phyloP scores from a whole-genome alignment of 1,140 invertebrate species.

The Globodera ellingtonae region DNA sequence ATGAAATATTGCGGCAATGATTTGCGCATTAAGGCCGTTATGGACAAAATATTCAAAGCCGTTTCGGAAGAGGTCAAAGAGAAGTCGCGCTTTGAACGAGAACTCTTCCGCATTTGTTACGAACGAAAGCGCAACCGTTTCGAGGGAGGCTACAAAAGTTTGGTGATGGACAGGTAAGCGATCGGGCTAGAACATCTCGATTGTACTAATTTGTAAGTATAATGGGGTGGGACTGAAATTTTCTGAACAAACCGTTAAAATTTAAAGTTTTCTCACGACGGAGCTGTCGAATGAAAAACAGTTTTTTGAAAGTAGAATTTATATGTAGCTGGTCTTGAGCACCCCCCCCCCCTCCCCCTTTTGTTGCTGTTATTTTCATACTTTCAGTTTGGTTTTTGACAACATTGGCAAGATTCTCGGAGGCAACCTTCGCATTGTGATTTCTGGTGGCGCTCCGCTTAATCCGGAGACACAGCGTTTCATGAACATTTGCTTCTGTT shows the following conservation, averaged over 20 bases:
- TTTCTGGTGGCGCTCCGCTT: constrained; percentile 89
- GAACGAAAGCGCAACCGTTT: constrained; percentile 70
- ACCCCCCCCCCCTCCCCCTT: too few relatives aligned
- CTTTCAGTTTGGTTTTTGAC: constrained; percentile 75
- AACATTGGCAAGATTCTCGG: constrained; percentile 81
- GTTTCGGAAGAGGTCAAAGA: constrained; percentile 65
- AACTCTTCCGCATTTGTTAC: constrained; percentile 66
- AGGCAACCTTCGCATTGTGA: constrained; percentile 80
- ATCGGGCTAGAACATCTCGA: background rate
- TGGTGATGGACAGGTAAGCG: constrained; percentile 74
- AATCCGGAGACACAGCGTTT: constrained; percentile 93
- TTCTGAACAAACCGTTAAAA: too few relatives aligned
- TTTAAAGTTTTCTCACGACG: too few relatives aligned
- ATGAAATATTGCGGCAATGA: background rate
- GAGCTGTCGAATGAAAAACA: too few relatives aligned
- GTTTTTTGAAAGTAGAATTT: too few relatives aligned
- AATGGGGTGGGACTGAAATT: too few relatives aligned
- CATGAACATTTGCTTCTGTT: constrained; percentile 87
- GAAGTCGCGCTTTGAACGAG: constrained; percentile 57
- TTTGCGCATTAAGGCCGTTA: constrained; percentile 58
- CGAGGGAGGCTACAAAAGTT: constrained; percentile 80
- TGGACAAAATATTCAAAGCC: constrained; percentile 66
- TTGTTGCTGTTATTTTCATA: constrained; percentile 11
- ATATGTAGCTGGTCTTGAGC: too few relatives aligned
- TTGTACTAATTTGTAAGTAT: too few relatives aligned